These are phyloP conservation scores for Helicoverpa zea DNA, from an alignment of 1,140 invertebrate species.

Conservation along the genomic window DNA sequence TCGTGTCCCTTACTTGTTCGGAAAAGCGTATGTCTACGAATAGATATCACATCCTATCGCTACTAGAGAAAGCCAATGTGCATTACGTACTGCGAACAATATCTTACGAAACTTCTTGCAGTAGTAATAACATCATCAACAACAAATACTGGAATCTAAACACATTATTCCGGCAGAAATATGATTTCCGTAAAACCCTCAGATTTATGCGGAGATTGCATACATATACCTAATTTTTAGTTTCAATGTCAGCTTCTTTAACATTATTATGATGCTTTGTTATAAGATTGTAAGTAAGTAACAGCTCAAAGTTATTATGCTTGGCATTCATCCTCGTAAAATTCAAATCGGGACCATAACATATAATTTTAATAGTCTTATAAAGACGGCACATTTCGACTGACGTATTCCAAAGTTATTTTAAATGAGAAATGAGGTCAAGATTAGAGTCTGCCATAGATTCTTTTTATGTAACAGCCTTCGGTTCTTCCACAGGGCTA, in stretches of 20 bases:
- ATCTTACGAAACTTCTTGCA: no score
- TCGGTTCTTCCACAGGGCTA: conserved; percentile 23
- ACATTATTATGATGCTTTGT: not conserved
- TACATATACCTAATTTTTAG: not conserved
- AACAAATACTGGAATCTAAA: no score
- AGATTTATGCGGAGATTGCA: no score
- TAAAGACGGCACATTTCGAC: conserved; percentile 31
- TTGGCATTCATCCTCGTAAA: conserved; percentile 34
- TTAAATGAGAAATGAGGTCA: conserved; percentile 77
- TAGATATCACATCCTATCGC: not conserved
- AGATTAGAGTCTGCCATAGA: conserved; percentile 58
- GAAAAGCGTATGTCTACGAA: not conserved
- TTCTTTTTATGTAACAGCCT: conserved; percentile 37
- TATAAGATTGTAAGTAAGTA: not conserved
- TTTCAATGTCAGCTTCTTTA: not conserved
- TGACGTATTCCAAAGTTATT: conserved; percentile 47
- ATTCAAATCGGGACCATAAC: conserved; percentile 20
- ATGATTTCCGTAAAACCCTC: no score
- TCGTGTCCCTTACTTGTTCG: not conserved
- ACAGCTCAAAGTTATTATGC: conserved; percentile 1
- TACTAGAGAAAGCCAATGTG: not conserved
- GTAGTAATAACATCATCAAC: not conserved
- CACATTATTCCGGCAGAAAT: no score
- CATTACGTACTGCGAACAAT: not conserved
- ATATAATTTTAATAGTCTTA: conserved; percentile 43